Evolutionary conservation across 2,113 vertebrate genomes (phyloP).

Genomic region (Ctenodactylus gundi): DNA sequence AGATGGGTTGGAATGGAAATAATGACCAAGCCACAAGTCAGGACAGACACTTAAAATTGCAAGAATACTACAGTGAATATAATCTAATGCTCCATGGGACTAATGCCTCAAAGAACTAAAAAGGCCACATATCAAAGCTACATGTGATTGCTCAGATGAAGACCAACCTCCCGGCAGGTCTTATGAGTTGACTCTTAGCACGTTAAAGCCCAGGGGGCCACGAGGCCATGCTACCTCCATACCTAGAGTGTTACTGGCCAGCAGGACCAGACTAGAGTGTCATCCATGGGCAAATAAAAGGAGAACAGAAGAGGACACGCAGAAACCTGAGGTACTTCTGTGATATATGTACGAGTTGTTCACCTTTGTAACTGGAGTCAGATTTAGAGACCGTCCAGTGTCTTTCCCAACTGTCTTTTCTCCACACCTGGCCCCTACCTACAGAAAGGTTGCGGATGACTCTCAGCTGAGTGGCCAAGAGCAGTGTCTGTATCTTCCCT

Average conservation of each 20-base stretch:
- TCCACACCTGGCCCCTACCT: constrained; percentile 37
- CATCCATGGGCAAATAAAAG: background rate
- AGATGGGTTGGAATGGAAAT: background rate
- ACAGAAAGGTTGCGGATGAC: constrained; percentile 48
- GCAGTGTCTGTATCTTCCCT: constrained; percentile 51
- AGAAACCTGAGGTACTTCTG: constrained; percentile 52
- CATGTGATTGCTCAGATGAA: background rate
- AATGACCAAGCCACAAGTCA: background rate
- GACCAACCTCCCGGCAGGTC: background rate
- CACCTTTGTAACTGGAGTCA: constrained; percentile 53
- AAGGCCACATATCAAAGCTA: background rate
- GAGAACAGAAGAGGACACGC: background rate
- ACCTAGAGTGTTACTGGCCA: background rate
- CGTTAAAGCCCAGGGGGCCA: background rate
- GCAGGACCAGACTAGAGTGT: background rate
- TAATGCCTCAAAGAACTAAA: background rate
- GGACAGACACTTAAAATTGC: background rate
- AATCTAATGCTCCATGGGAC: background rate
- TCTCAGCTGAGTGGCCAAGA: constrained; percentile 23
- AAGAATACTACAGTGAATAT: background rate
- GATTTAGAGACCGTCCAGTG: constrained; percentile 26
- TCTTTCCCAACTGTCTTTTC: background rate
- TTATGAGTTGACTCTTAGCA: background rate
- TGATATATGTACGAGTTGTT: constrained; percentile 51
- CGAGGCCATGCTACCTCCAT: background rate